Evolutionary conservation across 2,113 vertebrate species (phyloP).

Genomic region (Ondatra zibethicus): DNA sequence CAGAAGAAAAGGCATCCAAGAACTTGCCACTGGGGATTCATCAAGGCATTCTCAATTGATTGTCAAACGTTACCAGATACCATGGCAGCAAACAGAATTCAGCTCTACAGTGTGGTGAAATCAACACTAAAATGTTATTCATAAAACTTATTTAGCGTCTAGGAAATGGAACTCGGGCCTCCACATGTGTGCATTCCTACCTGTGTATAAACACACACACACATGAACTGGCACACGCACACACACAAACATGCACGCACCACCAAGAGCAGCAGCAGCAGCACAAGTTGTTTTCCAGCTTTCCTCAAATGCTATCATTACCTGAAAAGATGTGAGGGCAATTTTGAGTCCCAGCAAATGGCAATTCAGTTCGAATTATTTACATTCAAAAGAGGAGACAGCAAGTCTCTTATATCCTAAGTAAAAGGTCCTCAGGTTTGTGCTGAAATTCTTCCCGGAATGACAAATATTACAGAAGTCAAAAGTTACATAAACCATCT

Average conservation of each 20-base stretch:
- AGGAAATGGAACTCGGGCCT: background rate
- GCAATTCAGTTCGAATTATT: constrained; percentile 86
- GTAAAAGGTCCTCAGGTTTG: constrained; percentile 90
- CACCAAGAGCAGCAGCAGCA: background rate
- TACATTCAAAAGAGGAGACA: constrained; percentile 75
- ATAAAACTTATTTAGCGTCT: constrained; percentile 30
- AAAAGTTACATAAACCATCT: background rate
- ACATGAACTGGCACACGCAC: background rate
- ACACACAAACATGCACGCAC: too few relatives aligned
- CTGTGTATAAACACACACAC: background rate
- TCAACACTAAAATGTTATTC: constrained; percentile 93
- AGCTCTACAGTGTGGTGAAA: background rate
- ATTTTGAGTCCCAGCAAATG: constrained; percentile 90
- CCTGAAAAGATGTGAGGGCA: constrained; percentile 93
- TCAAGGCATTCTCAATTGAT: constrained; percentile 90
- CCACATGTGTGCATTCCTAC: background rate
- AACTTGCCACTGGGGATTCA: constrained; percentile 85
- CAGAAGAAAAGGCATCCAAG: constrained; percentile 83
- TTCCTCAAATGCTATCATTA: constrained; percentile 89
- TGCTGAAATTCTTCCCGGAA: constrained; percentile 72
- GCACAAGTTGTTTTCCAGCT: constrained; percentile 90
- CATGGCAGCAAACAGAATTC: background rate
- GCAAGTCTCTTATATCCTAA: constrained; percentile 81
- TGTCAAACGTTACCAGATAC: constrained; percentile 79
- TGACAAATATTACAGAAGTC: background rate